Evolutionary conservation across 2,113 vertebrate genomes (phyloP).

Genomic region (Hippocampus abdominalis): DNA sequence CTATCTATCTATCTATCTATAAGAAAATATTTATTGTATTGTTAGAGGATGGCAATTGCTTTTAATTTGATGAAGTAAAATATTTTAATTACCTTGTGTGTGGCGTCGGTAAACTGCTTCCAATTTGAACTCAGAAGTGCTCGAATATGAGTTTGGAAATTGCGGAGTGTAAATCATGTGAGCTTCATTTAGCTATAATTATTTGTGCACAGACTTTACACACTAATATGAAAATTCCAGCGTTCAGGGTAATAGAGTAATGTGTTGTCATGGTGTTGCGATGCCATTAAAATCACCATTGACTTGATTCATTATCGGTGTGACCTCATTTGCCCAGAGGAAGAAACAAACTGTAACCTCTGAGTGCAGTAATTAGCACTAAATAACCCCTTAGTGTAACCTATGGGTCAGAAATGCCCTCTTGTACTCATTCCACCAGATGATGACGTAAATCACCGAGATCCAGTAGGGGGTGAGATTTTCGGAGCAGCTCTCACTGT

Average conservation of each 20-base stretch:
- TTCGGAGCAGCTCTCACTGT: not conserved
- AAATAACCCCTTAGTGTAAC: too few species aligned
- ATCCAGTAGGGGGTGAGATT: not conserved
- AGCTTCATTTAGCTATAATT: not conserved
- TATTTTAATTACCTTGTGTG: not conserved
- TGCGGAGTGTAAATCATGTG: not conserved
- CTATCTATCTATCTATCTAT: too few species aligned
- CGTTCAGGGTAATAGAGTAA: not conserved
- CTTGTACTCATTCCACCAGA: not conserved
- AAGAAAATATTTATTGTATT: not conserved
- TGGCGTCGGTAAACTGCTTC: not conserved
- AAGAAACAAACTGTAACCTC: not conserved
- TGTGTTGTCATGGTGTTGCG: not conserved
- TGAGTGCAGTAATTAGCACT: not conserved
- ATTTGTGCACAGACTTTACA: not conserved
- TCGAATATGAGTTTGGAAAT: not conserved
- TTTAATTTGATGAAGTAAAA: not conserved
- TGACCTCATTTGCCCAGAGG: not conserved
- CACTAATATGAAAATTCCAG: not conserved
- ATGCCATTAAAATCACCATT: not conserved
- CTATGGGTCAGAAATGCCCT: not conserved
- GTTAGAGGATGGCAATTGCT: not conserved
- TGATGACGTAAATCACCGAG: not conserved
- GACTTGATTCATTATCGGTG: not conserved
- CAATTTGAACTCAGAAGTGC: not conserved